These are phyloP conservation scores for Eriocheir sinensis DNA, from an alignment of 1,140 invertebrate genomes.

Conservation along the genomic window DNA sequence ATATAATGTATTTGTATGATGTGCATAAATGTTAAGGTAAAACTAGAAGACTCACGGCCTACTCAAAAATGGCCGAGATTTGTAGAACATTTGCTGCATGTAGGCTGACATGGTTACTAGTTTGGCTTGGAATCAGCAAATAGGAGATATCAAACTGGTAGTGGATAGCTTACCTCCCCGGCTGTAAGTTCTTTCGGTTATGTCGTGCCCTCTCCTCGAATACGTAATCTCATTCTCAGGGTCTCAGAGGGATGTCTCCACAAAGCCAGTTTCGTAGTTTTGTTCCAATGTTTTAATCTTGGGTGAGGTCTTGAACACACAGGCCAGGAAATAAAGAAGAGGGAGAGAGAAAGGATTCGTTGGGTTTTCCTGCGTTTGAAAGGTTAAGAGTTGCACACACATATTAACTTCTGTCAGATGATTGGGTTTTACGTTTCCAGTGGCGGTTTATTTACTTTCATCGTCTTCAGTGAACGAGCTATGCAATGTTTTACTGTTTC, in stretches of 20 bases:
- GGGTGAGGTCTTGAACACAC: neutral
- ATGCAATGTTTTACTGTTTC: neutral
- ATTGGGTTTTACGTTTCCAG: neutral
- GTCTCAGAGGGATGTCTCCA: slow-evolving; percentile 49
- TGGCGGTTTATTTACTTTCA: neutral
- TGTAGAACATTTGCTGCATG: slow-evolving; percentile 44
- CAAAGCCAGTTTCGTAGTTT: slow-evolving; percentile 30
- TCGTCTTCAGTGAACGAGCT: neutral
- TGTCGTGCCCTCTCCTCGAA: slow-evolving; percentile 57
- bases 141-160: slow-evolving; percentile 57
- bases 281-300: neutral
- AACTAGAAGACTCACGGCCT: slow-evolving; percentile 6
- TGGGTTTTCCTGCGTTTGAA: neutral
- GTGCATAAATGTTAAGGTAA: slow-evolving; percentile 50
- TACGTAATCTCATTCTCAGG: slow-evolving; percentile 68
- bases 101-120: slow-evolving; percentile 31
- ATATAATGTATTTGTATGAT: slow-evolving; percentile 53
- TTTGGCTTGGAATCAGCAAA: slow-evolving; percentile 42
- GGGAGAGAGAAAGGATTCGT: neutral
- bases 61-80: slow-evolving; percentile 7
- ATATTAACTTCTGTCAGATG: neutral
- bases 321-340: neutral
- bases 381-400: neutral
- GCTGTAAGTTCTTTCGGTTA: slow-evolving; percentile 39
- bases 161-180: slow-evolving; percentile 1